phyloP scores from a whole-genome alignment of 2,113 vertebrate species.

The Cochlearius cochlearius region DNA sequence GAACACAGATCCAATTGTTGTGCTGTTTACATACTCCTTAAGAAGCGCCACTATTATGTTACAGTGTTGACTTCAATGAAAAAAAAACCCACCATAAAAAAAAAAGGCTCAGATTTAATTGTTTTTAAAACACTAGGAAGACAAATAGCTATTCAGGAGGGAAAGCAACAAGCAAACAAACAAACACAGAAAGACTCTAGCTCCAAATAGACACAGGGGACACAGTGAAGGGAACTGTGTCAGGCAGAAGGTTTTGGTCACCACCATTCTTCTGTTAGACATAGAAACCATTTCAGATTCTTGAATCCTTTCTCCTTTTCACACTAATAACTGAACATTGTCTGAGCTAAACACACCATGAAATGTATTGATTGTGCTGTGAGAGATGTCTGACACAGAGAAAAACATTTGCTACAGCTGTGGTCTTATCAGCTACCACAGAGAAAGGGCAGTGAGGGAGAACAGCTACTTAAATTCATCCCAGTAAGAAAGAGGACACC shows the following conservation, averaged over 20 bases:
- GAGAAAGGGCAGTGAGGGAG: neutral
- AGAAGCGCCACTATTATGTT: neutral
- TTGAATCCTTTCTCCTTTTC: neutral
- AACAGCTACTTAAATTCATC: constrained; percentile 3
- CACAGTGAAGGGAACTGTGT: neutral
- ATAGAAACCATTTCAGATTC: neutral
- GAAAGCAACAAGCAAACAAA: neutral
- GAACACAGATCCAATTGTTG: neutral
- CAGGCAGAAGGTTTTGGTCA: neutral
- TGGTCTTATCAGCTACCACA: neutral
- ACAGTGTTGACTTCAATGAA: neutral
- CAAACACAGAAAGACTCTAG: neutral
- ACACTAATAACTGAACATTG: constrained; percentile 12
- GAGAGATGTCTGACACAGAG: neutral
- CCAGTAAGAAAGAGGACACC: neutral
- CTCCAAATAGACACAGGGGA: neutral
- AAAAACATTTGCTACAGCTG: neutral
- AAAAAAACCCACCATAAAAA: neutral
- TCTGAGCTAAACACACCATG: constrained; percentile 24
- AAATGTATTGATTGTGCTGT: constrained; percentile 12
- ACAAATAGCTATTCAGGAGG: neutral
- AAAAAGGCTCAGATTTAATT: neutral
- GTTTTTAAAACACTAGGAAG: neutral
- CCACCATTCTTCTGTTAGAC: neutral
- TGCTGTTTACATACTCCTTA: neutral